Evolutionary conservation across 1,140 invertebrate species (phyloP).

Genomic region (Gonioctena quinquepunctata): DNA sequence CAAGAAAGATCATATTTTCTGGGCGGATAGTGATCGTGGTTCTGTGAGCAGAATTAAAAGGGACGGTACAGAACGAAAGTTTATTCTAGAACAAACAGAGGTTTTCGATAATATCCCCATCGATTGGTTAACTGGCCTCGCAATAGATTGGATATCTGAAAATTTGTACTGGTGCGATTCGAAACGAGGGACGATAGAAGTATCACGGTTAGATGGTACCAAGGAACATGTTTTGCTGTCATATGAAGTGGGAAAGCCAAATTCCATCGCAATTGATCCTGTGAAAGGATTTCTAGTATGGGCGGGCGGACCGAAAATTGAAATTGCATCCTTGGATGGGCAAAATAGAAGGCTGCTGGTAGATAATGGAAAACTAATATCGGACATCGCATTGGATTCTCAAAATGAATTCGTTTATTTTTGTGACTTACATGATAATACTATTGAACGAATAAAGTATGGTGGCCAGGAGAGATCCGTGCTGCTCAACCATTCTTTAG

Average conservation of each 20-base stretch:
- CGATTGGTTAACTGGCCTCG: conserved; percentile 75
- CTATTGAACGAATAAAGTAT: conserved; percentile 77
- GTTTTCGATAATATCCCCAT: conserved; percentile 63
- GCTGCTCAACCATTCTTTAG: conserved; percentile 71
- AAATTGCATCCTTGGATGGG: conserved; percentile 65
- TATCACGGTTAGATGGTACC: conserved; percentile 77
- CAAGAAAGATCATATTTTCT: conserved; percentile 72
- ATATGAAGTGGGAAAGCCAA: conserved; percentile 71
- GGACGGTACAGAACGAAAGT: conserved; percentile 73
- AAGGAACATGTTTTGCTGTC: conserved; percentile 78
- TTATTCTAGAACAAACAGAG: conserved; percentile 57
- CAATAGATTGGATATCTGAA: conserved; percentile 83
- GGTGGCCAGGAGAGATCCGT: conserved; percentile 72
- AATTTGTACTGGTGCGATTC: conserved; percentile 93
- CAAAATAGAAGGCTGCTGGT: conserved; percentile 60
- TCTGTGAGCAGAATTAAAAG: conserved; percentile 74
- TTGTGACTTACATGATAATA: conserved; percentile 82
- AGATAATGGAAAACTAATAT: conserved; percentile 59
- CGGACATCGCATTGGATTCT: conserved; percentile 65
- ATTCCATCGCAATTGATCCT: conserved; percentile 68
- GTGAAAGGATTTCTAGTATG: conserved; percentile 67
- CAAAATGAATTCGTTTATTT: conserved; percentile 74
- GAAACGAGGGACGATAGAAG: conserved; percentile 83
- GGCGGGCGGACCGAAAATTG: conserved; percentile 63
- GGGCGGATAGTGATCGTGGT: conserved; percentile 78